Evolutionary conservation across 2,113 vertebrate species (phyloP).

Genomic region (Calyptomena viridis): DNA sequence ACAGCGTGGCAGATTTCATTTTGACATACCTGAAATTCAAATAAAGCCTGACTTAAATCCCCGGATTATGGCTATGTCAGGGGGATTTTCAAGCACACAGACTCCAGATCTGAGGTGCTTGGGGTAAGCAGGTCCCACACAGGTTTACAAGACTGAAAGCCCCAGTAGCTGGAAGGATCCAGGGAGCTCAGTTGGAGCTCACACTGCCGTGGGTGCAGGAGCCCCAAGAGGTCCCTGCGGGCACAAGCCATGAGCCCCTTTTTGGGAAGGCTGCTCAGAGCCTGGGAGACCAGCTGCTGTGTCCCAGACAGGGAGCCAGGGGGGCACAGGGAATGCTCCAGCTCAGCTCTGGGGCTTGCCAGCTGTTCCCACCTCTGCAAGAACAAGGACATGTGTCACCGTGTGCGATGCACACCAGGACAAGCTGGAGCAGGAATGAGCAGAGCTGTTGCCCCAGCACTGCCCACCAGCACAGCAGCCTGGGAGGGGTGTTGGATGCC

Average conservation of each 20-base stretch:
- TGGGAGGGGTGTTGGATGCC: rapidly evolving
- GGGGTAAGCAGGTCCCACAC: neutral
- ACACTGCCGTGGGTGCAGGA: neutral
- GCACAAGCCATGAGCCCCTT: no score
- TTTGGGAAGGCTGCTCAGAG: neutral
- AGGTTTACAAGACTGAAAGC: neutral
- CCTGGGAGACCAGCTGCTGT: neutral
- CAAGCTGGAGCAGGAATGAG: neutral
- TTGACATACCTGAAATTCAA: neutral
- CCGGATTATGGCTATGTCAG: rapidly evolving
- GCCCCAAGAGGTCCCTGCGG: rapidly evolving
- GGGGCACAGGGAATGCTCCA: rapidly evolving
- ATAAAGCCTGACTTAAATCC: neutral
- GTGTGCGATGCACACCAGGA: rapidly evolving
- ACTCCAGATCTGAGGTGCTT: neutral
- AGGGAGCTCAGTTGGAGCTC: neutral
- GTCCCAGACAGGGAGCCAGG: neutral
- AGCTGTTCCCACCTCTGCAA: neutral
- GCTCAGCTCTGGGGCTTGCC: neutral
- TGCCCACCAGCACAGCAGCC: neutral
- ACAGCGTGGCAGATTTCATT: rapidly evolving
- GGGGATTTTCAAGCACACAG: neutral
- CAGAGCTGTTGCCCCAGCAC: neutral
- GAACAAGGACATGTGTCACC: no score
- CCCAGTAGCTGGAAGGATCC: rapidly evolving